These are phyloP conservation scores for Poeciliopsis turneri DNA, from an alignment of 2,797 vertebrate genomes.

Conservation along the genomic window DNA sequence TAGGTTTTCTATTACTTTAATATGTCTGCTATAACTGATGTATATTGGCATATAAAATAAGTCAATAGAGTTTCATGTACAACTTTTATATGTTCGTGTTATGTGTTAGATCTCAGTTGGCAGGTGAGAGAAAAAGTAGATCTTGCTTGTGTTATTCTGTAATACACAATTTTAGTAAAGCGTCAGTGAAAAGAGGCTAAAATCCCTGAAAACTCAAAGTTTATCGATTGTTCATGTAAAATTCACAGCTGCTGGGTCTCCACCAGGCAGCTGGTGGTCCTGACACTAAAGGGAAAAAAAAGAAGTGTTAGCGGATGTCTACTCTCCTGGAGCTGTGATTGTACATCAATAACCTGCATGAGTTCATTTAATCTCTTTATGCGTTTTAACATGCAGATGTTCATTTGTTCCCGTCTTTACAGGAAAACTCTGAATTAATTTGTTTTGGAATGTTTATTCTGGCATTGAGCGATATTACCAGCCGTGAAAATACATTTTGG, in stretches of 20 bases:
- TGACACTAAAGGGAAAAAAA: conserved; percentile 18
- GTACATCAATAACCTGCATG: not conserved
- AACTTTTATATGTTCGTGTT: too few relatives aligned
- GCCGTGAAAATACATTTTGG: conserved; percentile 6
- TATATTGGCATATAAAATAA: too few relatives aligned
- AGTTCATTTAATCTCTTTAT: not conserved
- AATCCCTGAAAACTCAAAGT: not conserved
- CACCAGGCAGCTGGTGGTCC: conserved; percentile 19
- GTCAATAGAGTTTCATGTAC: too few relatives aligned
- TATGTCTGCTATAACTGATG: too few relatives aligned
- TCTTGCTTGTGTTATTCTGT: not conserved
- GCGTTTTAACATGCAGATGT: conserved; percentile 3
- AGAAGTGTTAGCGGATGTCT: conserved; percentile 21
- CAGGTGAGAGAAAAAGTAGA: too few relatives aligned
- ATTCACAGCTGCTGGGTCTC: conserved; percentile 20
- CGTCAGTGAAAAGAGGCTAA: conserved; percentile 4
- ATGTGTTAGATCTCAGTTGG: too few relatives aligned
- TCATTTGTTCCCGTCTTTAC: conserved; percentile 1
- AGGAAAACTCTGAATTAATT: not conserved
- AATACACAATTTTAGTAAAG: not conserved
- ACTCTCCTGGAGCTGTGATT: conserved; percentile 16
- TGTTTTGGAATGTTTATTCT: conserved; percentile 12
- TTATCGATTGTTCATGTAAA: conserved; percentile 39
- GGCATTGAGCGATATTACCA: not conserved
- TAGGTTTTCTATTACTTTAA: too few relatives aligned